phyloP scores from a whole-genome alignment of 2,888 invertebrate species.

The Thecocarcelia acutangulata region DNA sequence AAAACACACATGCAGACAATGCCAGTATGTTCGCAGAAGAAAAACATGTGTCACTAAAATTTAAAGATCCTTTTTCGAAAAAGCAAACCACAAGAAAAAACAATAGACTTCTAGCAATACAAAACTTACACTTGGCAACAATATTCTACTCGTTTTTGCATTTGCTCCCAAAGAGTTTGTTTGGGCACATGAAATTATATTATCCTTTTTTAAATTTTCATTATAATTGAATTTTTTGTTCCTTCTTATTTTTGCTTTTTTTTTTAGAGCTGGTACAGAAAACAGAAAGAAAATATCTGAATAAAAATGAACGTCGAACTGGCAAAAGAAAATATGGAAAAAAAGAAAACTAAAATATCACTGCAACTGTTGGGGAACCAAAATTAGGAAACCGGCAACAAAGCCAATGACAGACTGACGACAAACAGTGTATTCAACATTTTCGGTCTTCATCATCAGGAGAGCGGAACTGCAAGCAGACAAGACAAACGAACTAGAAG shows the following conservation, averaged over 20 bases:
- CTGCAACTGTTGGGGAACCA: slow-evolving; percentile 59
- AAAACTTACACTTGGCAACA: not conserved
- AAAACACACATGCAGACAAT: not conserved
- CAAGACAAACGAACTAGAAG: slow-evolving; percentile 30
- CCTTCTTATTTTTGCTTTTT: slow-evolving; percentile 12
- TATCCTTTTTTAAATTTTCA: slow-evolving; percentile 4
- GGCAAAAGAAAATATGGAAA: not conserved
- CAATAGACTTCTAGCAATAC: no score
- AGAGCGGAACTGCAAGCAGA: slow-evolving; percentile 16
- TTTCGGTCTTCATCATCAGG: slow-evolving; percentile 21
- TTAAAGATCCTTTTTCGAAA: no score
- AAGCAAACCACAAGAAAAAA: no score
- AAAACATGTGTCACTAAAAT: not conserved
- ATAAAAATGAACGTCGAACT: not conserved
- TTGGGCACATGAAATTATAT: slow-evolving; percentile 36
- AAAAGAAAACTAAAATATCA: slow-evolving; percentile 35
- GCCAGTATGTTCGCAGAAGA: not conserved
- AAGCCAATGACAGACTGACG: slow-evolving; percentile 28
- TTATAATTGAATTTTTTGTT: slow-evolving; percentile 1
- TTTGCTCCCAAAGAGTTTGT: no score
- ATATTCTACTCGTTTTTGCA: no score
- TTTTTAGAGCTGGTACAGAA: slow-evolving; percentile 27
- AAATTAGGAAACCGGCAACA: slow-evolving; percentile 58
- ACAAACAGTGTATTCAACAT: slow-evolving; percentile 19
- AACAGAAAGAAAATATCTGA: slow-evolving; percentile 1